A percentile compares a stretch with the other conserved stretches of the same genome.
Conservation (phyloP, 2,888 invertebrate genomes). For the Nomada goodeniana region DNA sequence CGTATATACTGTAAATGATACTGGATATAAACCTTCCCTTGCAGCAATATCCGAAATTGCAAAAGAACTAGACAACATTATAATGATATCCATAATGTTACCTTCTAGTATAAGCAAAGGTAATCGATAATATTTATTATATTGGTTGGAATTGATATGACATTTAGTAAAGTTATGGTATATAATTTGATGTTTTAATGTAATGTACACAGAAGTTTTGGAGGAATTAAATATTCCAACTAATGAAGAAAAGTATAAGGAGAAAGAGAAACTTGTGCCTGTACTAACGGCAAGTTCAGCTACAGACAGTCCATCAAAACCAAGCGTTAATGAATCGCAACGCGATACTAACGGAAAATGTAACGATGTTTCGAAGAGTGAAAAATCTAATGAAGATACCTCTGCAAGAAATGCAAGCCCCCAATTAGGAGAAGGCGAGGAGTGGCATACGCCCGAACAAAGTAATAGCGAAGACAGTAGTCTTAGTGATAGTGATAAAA, state of each 20-base stretch:
- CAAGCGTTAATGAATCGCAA: constrained; percentile 38
- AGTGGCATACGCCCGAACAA: constrained; percentile 85
- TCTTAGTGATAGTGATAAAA: constrained; percentile 90
- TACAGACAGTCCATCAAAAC: constrained; percentile 68
- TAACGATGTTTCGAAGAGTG: constrained; percentile 40
- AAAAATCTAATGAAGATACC: constrained; percentile 48
- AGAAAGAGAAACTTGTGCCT: constrained; percentile 59
- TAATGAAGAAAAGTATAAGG: constrained; percentile 64
- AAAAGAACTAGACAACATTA: constrained; percentile 87
- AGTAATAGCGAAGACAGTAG: constrained; percentile 92
- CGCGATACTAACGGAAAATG: constrained; percentile 31
- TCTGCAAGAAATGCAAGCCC: constrained; percentile 61
- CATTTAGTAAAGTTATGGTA: not conserved
- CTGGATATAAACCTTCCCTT: constrained; percentile 84
- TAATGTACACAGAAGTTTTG: constrained; percentile 82
- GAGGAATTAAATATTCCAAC: constrained; percentile 86
- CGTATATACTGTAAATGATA: constrained; percentile 84
- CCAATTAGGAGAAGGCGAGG: constrained; percentile 72
- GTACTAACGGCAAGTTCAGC: too few relatives aligned
- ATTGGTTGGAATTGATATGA: not conserved
- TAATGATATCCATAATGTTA: constrained; percentile 87
- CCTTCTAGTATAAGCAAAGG: constrained; percentile 88
- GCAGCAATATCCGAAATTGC: constrained; percentile 85
- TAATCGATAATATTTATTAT: constrained; percentile 73
- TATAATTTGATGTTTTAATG: constrained; percentile 39